phyloP scores from a whole-genome alignment of 2,113 vertebrate species.

The Sterrhoptilus dennistouni region DNA sequence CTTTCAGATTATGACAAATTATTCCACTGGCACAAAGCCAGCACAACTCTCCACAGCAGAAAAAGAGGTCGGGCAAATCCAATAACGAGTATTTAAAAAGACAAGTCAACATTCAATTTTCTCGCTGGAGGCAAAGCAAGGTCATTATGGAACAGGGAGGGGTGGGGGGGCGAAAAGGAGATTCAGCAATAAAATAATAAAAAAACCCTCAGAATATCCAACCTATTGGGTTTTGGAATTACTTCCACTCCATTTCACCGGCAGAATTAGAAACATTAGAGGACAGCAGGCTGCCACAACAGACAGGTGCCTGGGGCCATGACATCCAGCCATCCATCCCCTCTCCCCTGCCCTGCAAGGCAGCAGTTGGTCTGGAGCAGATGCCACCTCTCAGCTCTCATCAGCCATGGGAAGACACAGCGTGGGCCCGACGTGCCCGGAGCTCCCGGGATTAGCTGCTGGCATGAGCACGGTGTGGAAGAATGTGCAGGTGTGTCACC shows the following conservation, averaged over 20 bases:
- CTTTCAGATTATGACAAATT: not conserved
- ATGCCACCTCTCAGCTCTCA: constrained; percentile 63
- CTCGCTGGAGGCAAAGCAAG: constrained; percentile 6
- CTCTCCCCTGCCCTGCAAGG: not conserved
- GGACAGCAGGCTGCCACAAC: constrained; percentile 43
- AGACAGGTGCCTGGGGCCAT: constrained; percentile 21
- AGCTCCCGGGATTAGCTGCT: not conserved
- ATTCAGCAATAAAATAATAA: not conserved
- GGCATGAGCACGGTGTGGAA: rapidly evolving
- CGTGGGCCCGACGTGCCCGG: not conserved
- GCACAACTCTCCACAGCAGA: not conserved
- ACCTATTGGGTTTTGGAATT: constrained; percentile 61
- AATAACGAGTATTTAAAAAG: constrained; percentile 48
- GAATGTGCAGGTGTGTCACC: not conserved
- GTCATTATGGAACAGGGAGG: not conserved
- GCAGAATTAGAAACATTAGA: constrained; percentile 65
- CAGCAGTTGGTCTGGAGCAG: not conserved
- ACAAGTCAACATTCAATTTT: constrained; percentile 41
- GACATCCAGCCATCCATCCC: not conserved
- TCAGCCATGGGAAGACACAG: not conserved
- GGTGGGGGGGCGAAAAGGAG: not conserved
- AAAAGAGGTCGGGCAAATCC: constrained; percentile 35
- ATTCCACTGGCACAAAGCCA: not conserved
- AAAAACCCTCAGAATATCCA: not conserved
- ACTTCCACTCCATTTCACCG: constrained; percentile 69